These are phyloP conservation scores for Pristiophorus japonicus DNA, from an alignment of 2,113 vertebrate genomes.

Conservation along the genomic window DNA sequence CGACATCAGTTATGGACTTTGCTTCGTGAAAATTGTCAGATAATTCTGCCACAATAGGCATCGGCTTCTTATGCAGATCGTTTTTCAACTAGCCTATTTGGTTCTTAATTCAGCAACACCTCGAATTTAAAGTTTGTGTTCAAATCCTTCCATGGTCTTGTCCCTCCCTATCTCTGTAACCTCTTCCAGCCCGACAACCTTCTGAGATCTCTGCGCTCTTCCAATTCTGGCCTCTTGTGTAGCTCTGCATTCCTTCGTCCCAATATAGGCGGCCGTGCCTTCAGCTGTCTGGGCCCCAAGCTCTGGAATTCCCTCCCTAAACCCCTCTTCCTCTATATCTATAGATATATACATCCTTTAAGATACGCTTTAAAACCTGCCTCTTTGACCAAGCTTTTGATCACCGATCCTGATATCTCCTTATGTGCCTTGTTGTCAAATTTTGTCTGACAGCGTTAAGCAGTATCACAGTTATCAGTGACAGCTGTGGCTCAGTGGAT, in stretches of 20 bases:
- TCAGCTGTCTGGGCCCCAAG: neutral
- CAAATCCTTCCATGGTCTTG: neutral
- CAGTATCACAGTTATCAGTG: too few species aligned
- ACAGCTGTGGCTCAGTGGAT: too few species aligned
- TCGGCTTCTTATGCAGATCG: neutral
- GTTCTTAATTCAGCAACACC: neutral
- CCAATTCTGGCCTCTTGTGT: neutral
- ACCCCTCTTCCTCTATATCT: neutral
- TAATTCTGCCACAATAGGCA: neutral
- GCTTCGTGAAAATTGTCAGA: neutral
- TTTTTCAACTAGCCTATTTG: neutral
- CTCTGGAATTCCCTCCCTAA: neutral
- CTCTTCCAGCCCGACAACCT: neutral
- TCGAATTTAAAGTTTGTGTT: neutral
- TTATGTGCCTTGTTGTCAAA: too few species aligned
- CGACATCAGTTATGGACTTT: neutral
- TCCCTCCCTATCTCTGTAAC: neutral
- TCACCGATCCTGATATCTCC: neutral
- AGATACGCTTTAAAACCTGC: neutral
- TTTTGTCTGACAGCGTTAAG: too few species aligned
- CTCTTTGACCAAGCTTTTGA: neutral
- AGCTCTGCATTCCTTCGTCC: neutral
- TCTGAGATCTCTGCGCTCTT: neutral
- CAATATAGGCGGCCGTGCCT: too few species aligned
- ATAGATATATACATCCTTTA: neutral